Percentiles rank a stretch among this genome's conserved stretches.
Evolutionary conservation across 2,888 invertebrate species (phyloP).

Genomic region (Drosophila tripunctata): DNA sequence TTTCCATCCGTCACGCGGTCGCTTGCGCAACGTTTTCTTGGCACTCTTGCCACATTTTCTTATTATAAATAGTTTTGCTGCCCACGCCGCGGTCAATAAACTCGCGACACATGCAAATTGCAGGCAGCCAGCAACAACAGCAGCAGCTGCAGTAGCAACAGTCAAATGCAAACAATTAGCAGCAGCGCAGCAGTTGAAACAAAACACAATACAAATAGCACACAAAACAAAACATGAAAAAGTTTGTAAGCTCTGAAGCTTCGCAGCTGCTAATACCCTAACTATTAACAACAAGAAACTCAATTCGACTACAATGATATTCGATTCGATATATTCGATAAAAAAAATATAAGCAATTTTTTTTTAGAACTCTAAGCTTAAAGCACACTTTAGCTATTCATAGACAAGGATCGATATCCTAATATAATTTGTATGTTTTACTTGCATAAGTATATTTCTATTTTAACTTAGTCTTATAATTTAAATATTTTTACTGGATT

Average conservation of each 20-base stretch:
- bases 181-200: conserved; percentile 35
- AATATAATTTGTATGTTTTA: too few species aligned
- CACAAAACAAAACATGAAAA: conserved; percentile 16
- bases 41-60: conserved; percentile 78
- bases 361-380: neutral
- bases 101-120: conserved; percentile 80
- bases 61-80: conserved; percentile 76
- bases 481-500: too few species aligned
- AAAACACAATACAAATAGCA: conserved; percentile 22
- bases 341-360: too few species aligned
- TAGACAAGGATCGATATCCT: too few species aligned
- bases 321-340: too few species aligned
- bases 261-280: conserved; percentile 7
- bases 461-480: too few species aligned
- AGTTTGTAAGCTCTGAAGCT: neutral
- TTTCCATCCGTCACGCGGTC: conserved; percentile 45
- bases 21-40: conserved; percentile 62
- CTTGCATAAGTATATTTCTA: too few species aligned
- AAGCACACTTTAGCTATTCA: too few species aligned
- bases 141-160: conserved; percentile 33
- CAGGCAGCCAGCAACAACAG: conserved; percentile 39
- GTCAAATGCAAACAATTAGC: conserved; percentile 69
- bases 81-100: conserved; percentile 79
- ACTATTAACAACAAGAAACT: too few species aligned
- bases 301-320: too few species aligned